Base-by-base conservation (phyloP, 2,113 vertebrate species). In the Albula goreensis region DNA sequence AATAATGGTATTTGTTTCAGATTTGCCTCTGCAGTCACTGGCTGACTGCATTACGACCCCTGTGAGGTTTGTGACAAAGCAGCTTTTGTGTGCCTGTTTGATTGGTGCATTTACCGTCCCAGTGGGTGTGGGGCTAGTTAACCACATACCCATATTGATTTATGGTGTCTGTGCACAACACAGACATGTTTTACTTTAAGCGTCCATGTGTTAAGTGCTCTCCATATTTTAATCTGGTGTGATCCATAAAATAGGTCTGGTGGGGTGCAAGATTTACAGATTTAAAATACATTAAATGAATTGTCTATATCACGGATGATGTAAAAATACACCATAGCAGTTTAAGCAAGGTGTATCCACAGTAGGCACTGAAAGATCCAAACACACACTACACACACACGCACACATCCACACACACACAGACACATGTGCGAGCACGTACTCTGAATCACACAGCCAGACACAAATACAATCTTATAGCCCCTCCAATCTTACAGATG, bases 31-130 rank as follows among this genome's bases (percentile, higher is more conserved):
- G 51, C 78, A 88, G 82, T 51, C 70, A 31, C 85, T 86, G 85
- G 87, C 85, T 78, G 87, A 60, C 25, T 50, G 84, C 52, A 86
- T 86, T 86, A 85, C 52, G 6, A 85, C 86, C 86, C 83, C 50
- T 53, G 79, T 82, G 80, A 87, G 88, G 86, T 92, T 84, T 2
- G 84, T 88, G 88, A 93, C 88, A 91, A 90, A 91, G 91, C 87
- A 80, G 92, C 92, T 91, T 92, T 87, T 85, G 85, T 84, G 83
- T 57, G 13, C 89, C 79, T 9, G 56, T 9, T 25, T 77, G 85
- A 89, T 86, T 86, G 89, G 88, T 84, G 89, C 86, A 88, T 88
- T 85, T 86, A 85, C 89, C 83, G 80, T 88, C 88, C 90, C 87
- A 60, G 83, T 52, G 48, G 86, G 66, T n/a, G 87, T 87, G 89